A percentile compares a stretch with the other conserved stretches of the same genome.
These are phyloP conservation scores for Oxyruncus cristatus DNA, from an alignment of 2,113 vertebrate species.

Conservation along the genomic window DNA sequence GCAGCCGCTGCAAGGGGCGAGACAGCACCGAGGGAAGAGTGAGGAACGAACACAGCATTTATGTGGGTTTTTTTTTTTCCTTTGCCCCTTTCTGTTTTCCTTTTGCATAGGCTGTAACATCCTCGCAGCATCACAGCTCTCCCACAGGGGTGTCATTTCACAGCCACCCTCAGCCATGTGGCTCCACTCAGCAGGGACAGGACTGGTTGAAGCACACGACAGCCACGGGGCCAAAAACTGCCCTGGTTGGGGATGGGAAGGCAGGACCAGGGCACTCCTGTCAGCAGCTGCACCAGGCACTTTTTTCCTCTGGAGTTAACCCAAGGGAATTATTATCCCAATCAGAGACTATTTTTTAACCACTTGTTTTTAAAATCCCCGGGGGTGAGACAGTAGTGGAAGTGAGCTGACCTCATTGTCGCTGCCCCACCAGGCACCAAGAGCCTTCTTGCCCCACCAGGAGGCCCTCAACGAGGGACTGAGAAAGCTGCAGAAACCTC, in stretches of 20 bases:
- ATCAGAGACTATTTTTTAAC: neutral
- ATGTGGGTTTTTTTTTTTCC: neutral
- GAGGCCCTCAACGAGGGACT: neutral
- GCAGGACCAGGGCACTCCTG: neutral
- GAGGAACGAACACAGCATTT: neutral
- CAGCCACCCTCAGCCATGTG: rapidly evolving
- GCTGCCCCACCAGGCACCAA: rapidly evolving
- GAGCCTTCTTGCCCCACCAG: neutral
- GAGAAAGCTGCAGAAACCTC: neutral
- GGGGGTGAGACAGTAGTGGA: neutral
- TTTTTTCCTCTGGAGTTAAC: neutral
- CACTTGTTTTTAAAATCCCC: neutral
- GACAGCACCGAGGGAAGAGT: neutral
- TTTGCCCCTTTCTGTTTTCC: neutral
- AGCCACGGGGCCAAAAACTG: rapidly evolving
- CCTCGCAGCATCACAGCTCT: neutral
- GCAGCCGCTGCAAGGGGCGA: neutral
- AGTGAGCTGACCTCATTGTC: neutral
- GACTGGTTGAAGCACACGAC: rapidly evolving
- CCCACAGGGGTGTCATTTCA: neutral
- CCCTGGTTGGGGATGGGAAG: too few relatives aligned
- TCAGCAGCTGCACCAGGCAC: rapidly evolving
- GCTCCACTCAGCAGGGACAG: rapidly evolving
- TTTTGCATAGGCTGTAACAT: neutral
- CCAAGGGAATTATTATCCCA: neutral